phyloP scores from a whole-genome alignment of 1,140 invertebrate species.

The Caenorhabditis tropicalis region DNA sequence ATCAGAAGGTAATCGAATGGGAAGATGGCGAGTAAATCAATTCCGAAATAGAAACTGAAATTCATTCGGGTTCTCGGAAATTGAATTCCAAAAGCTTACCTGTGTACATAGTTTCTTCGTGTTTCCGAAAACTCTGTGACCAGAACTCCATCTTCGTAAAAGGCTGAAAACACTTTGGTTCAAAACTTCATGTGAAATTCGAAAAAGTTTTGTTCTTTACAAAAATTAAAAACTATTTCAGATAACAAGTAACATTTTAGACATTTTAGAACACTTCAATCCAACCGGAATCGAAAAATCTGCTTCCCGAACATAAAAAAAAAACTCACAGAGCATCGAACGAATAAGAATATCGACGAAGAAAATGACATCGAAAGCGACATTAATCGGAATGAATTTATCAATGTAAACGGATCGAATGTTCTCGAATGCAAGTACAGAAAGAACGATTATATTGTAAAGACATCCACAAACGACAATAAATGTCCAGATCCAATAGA shows the following conservation, averaged over 20 bases:
- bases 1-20: slow-evolving; percentile 23
- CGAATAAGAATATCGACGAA: neutral
- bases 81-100: neutral
- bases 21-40: slow-evolving; percentile 7
- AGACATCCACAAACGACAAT: slow-evolving; percentile 13
- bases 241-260: too few relatives aligned
- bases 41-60: slow-evolving; percentile 30
- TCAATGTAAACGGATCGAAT: neutral
- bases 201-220: too few relatives aligned
- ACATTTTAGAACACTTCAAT: too few relatives aligned
- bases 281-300: too few relatives aligned
- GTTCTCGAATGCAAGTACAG: slow-evolving; percentile 1
- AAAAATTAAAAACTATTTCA: too few relatives aligned
- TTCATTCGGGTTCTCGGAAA: neutral
- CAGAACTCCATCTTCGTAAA: slow-evolving; percentile 12
- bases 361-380: neutral
- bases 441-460: slow-evolving; percentile 2
- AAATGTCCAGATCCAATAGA: slow-evolving; percentile 26
- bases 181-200: too few relatives aligned
- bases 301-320: too few relatives aligned
- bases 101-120: neutral
- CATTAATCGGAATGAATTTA: slow-evolving; percentile 6
- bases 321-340: slow-evolving; percentile 1
- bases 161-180: neutral
- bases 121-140: neutral